Evolutionary conservation across 2,113 vertebrate genomes (phyloP).

Genomic region (Dasypus novemcinctus): DNA sequence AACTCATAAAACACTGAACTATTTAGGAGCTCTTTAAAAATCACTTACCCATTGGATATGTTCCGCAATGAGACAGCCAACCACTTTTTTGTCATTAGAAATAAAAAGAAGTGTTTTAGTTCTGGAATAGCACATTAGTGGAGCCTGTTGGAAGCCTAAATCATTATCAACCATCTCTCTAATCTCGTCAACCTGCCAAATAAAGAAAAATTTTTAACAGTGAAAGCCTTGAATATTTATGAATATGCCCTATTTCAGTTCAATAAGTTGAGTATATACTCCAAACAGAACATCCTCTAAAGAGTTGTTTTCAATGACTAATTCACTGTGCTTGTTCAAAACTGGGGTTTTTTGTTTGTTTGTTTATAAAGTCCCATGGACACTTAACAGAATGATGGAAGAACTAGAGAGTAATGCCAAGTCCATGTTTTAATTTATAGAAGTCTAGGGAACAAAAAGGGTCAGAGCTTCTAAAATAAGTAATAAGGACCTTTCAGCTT

Average conservation of each 20-base stretch:
- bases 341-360: background rate
- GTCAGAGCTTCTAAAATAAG: background rate
- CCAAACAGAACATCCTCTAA: background rate
- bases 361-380: background rate
- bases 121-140: slow-evolving; percentile 94
- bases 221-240: background rate
- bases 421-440: background rate
- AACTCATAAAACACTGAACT: background rate
- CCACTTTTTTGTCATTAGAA: slow-evolving; percentile 97
- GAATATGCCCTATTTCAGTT: slow-evolving; percentile 30
- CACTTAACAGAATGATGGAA: slow-evolving; percentile 3
- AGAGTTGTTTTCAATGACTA: background rate
- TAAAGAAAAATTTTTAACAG: slow-evolving; percentile 64
- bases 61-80: slow-evolving; percentile 98
- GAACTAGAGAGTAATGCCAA: background rate
- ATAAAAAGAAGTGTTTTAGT: slow-evolving; percentile 99
- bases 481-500: background rate
- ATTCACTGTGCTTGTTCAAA: background rate
- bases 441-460: background rate
- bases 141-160: slow-evolving; percentile 97
- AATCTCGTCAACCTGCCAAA: slow-evolving; percentile 96
- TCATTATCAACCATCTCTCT: slow-evolving; percentile 99
- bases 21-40: background rate
- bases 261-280: slow-evolving; percentile 21
- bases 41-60: slow-evolving; percentile 96